Evolutionary conservation across 2,888 invertebrate species (phyloP).

Genomic region (Prosapia bicincta): DNA sequence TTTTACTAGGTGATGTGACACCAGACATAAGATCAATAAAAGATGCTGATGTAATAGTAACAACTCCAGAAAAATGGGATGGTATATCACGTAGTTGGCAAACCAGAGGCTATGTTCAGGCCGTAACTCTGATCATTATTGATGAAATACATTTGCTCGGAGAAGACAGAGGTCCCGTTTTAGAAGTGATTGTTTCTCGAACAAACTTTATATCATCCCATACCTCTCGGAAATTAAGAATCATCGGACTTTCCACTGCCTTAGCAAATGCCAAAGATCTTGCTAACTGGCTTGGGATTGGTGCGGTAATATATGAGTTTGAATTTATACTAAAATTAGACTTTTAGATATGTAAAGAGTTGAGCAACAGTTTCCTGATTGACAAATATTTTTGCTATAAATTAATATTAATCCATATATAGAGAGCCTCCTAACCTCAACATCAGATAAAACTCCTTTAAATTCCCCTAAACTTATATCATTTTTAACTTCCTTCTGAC

Average conservation of each 20-base stretch:
- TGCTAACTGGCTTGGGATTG: constrained; percentile 94
- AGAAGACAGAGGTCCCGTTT: constrained; percentile 81
- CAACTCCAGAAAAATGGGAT: constrained; percentile 99
- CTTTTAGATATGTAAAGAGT: too few relatives aligned
- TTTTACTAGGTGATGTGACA: constrained; percentile 56
- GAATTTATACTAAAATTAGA: too few relatives aligned
- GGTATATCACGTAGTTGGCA: constrained; percentile 99
- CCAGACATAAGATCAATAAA: constrained; percentile 83
- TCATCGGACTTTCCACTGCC: constrained; percentile 96
- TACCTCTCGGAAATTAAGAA: constrained; percentile 75
- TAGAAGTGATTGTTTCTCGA: constrained; percentile 97
- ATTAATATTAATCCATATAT: too few relatives aligned
- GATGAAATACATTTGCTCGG: constrained; percentile 98
- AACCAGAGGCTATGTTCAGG: constrained; percentile 88
- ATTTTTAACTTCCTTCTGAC: too few relatives aligned
- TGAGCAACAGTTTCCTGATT: too few relatives aligned
- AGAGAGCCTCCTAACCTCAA: too few relatives aligned
- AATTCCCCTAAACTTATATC: too few relatives aligned
- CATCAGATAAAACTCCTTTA: too few relatives aligned
- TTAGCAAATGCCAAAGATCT: constrained; percentile 96
- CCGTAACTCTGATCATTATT: constrained; percentile 89
- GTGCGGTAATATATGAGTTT: constrained; percentile 43
- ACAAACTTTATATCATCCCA: constrained; percentile 94
- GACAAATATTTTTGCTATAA: too few relatives aligned
- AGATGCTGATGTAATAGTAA: constrained; percentile 88